Conservation (phyloP, 2,113 vertebrate genomes). For the Corydoras maculifer region DNA sequence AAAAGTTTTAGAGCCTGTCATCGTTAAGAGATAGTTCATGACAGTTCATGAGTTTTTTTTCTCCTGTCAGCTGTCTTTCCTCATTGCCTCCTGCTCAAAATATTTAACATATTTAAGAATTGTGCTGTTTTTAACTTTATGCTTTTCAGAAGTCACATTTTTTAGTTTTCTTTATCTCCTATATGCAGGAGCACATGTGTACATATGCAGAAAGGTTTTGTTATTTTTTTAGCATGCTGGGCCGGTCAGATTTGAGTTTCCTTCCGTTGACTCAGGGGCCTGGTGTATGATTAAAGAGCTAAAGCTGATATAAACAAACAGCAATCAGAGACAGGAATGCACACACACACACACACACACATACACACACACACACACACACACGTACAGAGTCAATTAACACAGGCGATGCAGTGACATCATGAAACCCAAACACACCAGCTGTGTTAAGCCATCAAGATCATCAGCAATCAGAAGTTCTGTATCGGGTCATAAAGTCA, state of each 20-base stretch:
- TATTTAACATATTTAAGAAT: too few relatives aligned
- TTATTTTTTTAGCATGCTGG: slow-evolving; percentile 16
- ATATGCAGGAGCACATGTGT: background rate
- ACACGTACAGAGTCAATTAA: background rate
- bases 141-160: too few relatives aligned
- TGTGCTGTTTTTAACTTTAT: too few relatives aligned
- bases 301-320: slow-evolving; percentile 59
- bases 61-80: too few relatives aligned
- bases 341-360: slow-evolving; percentile 41
- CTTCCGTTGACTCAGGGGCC: slow-evolving; percentile 22
- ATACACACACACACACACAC: slow-evolving; percentile 12
- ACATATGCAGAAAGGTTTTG: slow-evolving; percentile 16
- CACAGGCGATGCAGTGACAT: slow-evolving; percentile 1
- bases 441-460: slow-evolving; percentile 2
- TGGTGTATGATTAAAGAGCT: slow-evolving; percentile 33
- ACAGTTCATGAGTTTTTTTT: too few relatives aligned
- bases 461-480: background rate
- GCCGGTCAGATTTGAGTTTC: slow-evolving; percentile 25
- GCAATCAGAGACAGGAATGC: slow-evolving; percentile 52
- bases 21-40: too few relatives aligned
- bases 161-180: background rate
- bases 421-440: slow-evolving; percentile 11
- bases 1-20: too few relatives aligned
- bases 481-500: slow-evolving; percentile 1
- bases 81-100: too few relatives aligned